Base-by-base conservation (phyloP, 2,797 vertebrate species). In the Eupleurogrammus muticus region DNA sequence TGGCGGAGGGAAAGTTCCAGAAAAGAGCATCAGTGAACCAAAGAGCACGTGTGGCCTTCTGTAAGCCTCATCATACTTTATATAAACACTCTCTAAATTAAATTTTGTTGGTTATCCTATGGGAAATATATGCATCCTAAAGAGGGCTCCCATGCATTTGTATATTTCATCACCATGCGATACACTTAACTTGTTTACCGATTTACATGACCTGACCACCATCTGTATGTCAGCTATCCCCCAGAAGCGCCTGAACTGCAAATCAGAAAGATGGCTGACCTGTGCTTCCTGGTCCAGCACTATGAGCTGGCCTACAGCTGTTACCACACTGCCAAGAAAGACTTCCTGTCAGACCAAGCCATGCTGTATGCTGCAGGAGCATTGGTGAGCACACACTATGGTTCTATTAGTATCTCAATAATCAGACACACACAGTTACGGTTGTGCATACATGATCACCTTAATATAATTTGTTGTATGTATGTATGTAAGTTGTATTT, bases 321-420 rank as follows among this genome's bases (percentile, higher is more conserved):
- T 83, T 99, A 99, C 87, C 98, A 99, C 90, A 98, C 97, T 24
- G 98, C 97, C 79, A 99, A 99, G 91, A 99, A 99, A 72, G 98
- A 99, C 90, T 99, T 99, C 86, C 93, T 98, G 73, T 98, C 96
- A 32, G 98, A 99, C 90, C 97, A 99, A 93, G 98, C 97, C 82
- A 98, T 98, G 97, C 92, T 99, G 71, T 99, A 99, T 81, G 97
- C 97, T 78, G 98, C 98, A 55, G 97, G 98, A 56, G 95, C 98
- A 5, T 92, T 99, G 97, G 98, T 99, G 81, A 91, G 93, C 54
- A 8, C n/a, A 46, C 19, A 5, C 19, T n/a, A n/a, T n/a, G n/a
- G n/a, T n/a, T n/a, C n/a, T n/a, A n/a, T n/a, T n/a, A n/a, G n/a
- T n/a, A n/a, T n/a, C n/a, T n/a, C n/a, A n/a, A 42, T 42, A 72